Evolutionary conservation across 2,113 vertebrate species (phyloP), one percentile per base, ranked within the genome.

Genomic region (Rousettus leschenaultii): DNA sequence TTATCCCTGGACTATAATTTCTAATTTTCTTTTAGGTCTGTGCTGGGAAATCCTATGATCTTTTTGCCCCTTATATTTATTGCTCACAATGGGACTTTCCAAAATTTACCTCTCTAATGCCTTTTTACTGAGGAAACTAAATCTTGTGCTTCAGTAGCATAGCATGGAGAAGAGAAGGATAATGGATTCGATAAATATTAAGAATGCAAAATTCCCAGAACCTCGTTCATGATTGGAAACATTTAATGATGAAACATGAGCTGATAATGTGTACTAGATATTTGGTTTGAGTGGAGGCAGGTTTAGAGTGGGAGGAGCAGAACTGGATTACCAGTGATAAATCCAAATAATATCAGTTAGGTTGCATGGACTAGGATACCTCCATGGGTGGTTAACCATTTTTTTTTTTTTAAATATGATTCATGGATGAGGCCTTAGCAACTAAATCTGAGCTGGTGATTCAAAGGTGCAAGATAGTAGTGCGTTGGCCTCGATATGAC

Each of bases 21-120:
- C 83, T 79, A 77, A 91, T 95, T 85, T 91, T 86, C 53, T 35
- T 66, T 88, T 63, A 84, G 22, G 22, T 48, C 43, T 74, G 6
- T 75, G 26, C 13, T 51, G 71, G 22, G 77, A 91, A 88, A 85
- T 51, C 6, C 43, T n/a, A 8, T 66, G 16, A 74, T 38, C 11
- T 19, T 65, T 87, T 28, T 80, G 68, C 73, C 13, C 61, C 80
- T 40, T 22, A 13, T 55, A 85, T 80, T 75, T 85, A 93, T 85
- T 80, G 87, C 22, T 68, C 40, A 57, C 8, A 14, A 22, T 13
- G 19, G 35, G 21, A 15, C 19, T 93, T 80, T 75, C 18, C 35
- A 57, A 80, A 88, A 85, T 35, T 33, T 22, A 10, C 13, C 22
- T 3, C 18, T 24, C 11, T 68, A 74, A 55, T 30, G 0, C 3